phyloP scores from a whole-genome alignment of 1,140 invertebrate species.

The Portunus trituberculatus region DNA sequence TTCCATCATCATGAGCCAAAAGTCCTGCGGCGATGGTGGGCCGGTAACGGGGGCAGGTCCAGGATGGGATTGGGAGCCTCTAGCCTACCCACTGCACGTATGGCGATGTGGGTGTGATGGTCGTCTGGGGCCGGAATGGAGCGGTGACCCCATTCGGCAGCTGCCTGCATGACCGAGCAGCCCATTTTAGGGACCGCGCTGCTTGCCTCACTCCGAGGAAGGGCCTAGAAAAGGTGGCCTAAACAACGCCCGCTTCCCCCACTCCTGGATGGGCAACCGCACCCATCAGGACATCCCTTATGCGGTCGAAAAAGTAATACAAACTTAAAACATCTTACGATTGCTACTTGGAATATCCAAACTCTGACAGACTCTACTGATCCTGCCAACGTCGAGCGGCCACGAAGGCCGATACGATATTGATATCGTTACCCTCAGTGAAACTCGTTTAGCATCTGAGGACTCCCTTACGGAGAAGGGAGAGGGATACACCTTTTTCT shows the following conservation, averaged over 20 bases:
- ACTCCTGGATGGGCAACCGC: not conserved
- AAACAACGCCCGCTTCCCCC: not conserved
- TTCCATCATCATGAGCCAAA: no score
- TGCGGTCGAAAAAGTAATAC: not conserved
- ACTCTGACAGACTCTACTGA: not conserved
- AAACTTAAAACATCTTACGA: not conserved
- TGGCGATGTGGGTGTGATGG: not conserved
- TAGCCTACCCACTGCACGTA: not conserved
- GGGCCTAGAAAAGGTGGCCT: slow-evolving; percentile 43
- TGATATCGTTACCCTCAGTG: not conserved
- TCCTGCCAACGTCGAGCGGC: not conserved
- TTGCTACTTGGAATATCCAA: slow-evolving; percentile 20
- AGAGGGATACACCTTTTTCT: slow-evolving; percentile 17
- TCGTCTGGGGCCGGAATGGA: not conserved
- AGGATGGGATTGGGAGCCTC: no score
- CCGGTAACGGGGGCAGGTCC: not conserved
- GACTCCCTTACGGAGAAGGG: not conserved
- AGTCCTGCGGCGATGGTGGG: not conserved
- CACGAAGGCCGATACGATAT: not conserved
- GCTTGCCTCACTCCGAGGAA: not conserved
- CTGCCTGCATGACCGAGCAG: not conserved
- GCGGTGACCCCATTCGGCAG: not conserved
- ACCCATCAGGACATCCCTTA: not conserved
- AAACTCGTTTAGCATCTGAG: slow-evolving; percentile 37
- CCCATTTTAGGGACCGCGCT: slow-evolving; percentile 37